Evolutionary conservation across 1,140 invertebrate species (phyloP).

Genomic region (Trichoplusia ni): DNA sequence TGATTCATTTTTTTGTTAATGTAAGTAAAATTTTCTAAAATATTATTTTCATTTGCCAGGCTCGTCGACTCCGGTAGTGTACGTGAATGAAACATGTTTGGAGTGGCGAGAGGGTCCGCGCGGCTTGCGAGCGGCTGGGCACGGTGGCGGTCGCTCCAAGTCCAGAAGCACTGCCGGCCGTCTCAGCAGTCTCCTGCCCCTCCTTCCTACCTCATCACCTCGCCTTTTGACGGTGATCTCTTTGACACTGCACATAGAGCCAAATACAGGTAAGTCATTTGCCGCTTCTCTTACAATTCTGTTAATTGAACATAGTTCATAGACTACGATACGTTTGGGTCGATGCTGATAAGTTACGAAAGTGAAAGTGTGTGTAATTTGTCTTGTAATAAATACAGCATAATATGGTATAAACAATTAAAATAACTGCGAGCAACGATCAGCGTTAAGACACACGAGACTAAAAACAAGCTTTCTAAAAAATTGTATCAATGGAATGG

Average conservation of each 20-base stretch:
- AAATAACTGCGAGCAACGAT: too few species aligned
- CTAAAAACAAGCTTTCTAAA: too few species aligned
- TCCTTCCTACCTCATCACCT: slow-evolving; percentile 68
- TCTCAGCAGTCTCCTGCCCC: slow-evolving; percentile 58
- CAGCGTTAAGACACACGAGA: too few species aligned
- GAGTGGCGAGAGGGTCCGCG: slow-evolving; percentile 73
- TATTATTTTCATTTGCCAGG: slow-evolving; percentile 49
- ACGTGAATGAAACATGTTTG: slow-evolving; percentile 69
- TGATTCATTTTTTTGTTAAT: too few species aligned
- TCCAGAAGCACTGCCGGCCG: slow-evolving; percentile 60
- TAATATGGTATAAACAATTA: too few species aligned
- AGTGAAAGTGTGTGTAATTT: too few species aligned
- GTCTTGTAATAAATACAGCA: too few species aligned
- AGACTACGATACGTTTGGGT: background rate
- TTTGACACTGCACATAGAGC: slow-evolving; percentile 75
- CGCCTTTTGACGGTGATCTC: slow-evolving; percentile 67
- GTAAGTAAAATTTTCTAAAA: too few species aligned
- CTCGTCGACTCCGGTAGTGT: slow-evolving; percentile 64
- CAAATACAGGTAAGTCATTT: slow-evolving; percentile 69
- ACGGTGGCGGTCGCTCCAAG: slow-evolving; percentile 57
- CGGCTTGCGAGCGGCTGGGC: slow-evolving; percentile 71
- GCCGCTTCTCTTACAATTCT: slow-evolving; percentile 7
- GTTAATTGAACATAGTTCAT: slow-evolving; percentile 25
- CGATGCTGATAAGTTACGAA: too few species aligned
- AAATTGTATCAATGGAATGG: too few species aligned